Conservation (phyloP, 2,797 vertebrate genomes). For the Falco concolor region DNA sequence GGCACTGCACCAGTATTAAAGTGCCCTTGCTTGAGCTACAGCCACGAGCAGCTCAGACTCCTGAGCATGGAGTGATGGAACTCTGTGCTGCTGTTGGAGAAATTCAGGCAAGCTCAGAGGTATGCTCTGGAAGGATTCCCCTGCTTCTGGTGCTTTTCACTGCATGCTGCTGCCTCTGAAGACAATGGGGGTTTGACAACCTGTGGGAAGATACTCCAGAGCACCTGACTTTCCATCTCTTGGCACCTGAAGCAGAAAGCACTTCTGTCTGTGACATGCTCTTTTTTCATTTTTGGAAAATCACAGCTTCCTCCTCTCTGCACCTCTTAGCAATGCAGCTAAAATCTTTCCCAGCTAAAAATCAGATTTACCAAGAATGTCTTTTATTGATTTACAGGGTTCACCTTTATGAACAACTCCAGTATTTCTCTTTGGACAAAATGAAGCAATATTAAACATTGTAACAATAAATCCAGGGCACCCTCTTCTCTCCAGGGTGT, state of each 20-base stretch:
- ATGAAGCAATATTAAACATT: slow-evolving; percentile 37
- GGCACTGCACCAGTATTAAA: background rate
- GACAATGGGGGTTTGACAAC: background rate
- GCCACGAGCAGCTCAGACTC: fast-evolving
- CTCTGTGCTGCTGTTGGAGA: background rate
- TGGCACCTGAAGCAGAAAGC: background rate
- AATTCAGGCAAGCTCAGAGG: background rate
- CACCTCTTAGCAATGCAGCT: background rate
- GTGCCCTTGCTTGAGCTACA: background rate
- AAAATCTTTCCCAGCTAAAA: background rate
- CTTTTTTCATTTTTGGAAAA: background rate
- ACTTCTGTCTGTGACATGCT: background rate
- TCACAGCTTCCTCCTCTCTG: background rate
- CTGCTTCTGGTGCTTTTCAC: background rate
- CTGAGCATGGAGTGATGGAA: background rate
- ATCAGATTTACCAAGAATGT: background rate
- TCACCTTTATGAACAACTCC: slow-evolving; percentile 64
- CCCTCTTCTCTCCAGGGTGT: background rate
- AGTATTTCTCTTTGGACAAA: slow-evolving; percentile 59
- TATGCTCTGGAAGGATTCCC: background rate
- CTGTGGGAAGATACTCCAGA: background rate
- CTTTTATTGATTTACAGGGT: slow-evolving; percentile 51
- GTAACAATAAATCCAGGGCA: slow-evolving; percentile 53
- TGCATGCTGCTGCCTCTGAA: background rate
- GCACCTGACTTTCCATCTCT: background rate